Evolutionary conservation across 64 coral and sea anemone species (phyloP).

Genomic region (Montipora foliosa): DNA sequence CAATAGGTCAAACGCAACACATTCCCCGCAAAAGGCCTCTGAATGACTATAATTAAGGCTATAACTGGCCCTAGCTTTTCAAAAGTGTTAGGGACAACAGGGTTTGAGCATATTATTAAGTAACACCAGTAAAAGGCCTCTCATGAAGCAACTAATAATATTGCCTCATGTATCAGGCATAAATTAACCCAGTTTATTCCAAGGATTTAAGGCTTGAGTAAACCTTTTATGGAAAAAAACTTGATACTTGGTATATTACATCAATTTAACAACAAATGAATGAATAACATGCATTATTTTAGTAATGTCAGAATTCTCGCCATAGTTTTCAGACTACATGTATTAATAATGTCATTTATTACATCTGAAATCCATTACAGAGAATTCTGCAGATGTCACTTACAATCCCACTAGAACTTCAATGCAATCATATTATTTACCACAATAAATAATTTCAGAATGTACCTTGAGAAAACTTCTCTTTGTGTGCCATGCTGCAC

Average conservation of each 20-base stretch:
- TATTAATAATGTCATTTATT: not conserved
- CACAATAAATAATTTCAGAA: too few species aligned
- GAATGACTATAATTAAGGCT: too few species aligned
- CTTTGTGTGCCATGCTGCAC: too few species aligned
- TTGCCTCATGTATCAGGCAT: not conserved
- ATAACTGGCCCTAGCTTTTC: not conserved
- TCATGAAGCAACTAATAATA: not conserved
- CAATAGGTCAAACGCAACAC: too few species aligned
- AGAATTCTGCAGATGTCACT: not conserved
- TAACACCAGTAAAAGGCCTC: not conserved
- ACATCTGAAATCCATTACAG: not conserved
- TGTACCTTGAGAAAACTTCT: too few species aligned
- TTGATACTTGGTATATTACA: not conserved
- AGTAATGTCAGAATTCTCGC: not conserved
- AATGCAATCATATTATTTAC: too few species aligned
- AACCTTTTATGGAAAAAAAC: not conserved
- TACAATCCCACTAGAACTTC: not conserved
- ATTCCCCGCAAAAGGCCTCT: too few species aligned
- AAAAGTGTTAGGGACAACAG: not conserved
- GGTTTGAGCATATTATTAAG: not conserved
- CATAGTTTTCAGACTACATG: not conserved
- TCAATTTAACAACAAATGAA: conserved; percentile 1
- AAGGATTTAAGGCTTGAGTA: too few species aligned
- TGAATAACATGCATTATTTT: not conserved
- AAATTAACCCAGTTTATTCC: not conserved